Percentiles rank a stretch among this genome's conserved stretches.
These are phyloP conservation scores for Macaria liturata DNA, from an alignment of 2,888 invertebrate genomes.

Conservation along the genomic window DNA sequence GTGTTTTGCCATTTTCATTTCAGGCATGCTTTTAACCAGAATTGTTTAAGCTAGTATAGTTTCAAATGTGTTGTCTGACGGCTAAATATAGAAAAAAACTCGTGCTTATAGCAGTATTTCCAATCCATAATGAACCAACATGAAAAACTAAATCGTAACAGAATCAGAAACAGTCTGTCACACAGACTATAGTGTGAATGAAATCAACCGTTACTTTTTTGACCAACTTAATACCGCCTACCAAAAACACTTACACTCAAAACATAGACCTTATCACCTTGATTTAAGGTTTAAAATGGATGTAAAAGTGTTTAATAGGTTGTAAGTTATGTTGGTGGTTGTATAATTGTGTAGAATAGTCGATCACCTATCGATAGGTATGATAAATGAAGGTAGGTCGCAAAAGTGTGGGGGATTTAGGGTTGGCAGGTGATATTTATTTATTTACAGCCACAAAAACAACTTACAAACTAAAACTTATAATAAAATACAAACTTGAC, in stretches of 20 bases:
- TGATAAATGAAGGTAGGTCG: slow-evolving; percentile 68
- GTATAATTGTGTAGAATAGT: slow-evolving; percentile 59
- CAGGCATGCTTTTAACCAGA: too few species aligned
- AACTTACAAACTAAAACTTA: too few species aligned
- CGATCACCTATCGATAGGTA: slow-evolving; percentile 68
- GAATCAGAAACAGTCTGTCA: slow-evolving; percentile 27
- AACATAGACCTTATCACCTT: slow-evolving; percentile 33
- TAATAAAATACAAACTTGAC: too few species aligned
- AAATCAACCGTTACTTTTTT: slow-evolving; percentile 61
- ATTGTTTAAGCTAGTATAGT: too few species aligned
- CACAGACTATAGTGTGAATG: slow-evolving; percentile 53
- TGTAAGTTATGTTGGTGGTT: slow-evolving; percentile 37
- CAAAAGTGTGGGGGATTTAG: slow-evolving; percentile 43
- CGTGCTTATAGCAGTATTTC: too few species aligned
- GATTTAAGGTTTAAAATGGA: slow-evolving; percentile 13
- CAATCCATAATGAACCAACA: too few species aligned
- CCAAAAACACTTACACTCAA: slow-evolving; percentile 6
- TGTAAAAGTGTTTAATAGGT: background rate
- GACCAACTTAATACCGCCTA: slow-evolving; percentile 37
- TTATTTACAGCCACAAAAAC: too few species aligned
- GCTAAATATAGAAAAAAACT: too few species aligned
- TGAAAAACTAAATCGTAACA: too few species aligned
- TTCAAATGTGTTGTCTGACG: too few species aligned
- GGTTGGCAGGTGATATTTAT: slow-evolving; percentile 5
- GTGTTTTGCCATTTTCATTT: too few species aligned